These are phyloP conservation scores for Nasonia longicornis DNA, from an alignment of 1,140 invertebrate species.

Conservation along the genomic window DNA sequence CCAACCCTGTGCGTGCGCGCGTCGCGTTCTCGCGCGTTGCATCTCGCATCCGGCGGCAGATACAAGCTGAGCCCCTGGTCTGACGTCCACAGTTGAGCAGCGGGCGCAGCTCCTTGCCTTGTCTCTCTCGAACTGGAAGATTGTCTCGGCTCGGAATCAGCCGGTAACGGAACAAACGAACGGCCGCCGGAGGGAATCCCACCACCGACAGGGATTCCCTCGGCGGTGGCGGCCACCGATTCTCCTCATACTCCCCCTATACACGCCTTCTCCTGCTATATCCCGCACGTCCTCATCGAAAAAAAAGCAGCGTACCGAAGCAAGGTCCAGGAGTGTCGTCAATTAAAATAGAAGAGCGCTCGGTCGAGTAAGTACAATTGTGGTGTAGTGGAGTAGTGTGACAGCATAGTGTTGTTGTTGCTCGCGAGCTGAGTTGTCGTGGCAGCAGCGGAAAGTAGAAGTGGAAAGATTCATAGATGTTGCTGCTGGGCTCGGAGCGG, in stretches of 20 bases:
- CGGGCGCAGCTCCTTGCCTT: not conserved
- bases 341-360: no score
- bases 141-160: not conserved
- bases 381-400: no score
- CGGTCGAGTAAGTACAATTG: not conserved
- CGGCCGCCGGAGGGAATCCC: not conserved
- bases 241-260: not conserved
- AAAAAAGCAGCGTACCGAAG: not conserved
- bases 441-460: not conserved
- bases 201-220: slow-evolving; percentile 25
- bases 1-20: not conserved
- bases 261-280: not conserved
- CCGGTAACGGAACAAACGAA: not conserved
- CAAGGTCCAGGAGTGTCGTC: not conserved
- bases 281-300: not conserved
- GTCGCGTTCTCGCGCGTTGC: not conserved
- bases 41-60: not conserved
- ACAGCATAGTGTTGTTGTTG: no score
- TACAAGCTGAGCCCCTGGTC: slow-evolving; percentile 2
- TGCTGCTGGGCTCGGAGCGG: not conserved
- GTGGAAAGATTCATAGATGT: not conserved
- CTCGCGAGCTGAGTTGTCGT: not conserved
- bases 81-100: slow-evolving; percentile 15
- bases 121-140: not conserved
- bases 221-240: not conserved